Conservation (phyloP, 1,140 invertebrate species). For the Caerostris extrusa region DNA sequence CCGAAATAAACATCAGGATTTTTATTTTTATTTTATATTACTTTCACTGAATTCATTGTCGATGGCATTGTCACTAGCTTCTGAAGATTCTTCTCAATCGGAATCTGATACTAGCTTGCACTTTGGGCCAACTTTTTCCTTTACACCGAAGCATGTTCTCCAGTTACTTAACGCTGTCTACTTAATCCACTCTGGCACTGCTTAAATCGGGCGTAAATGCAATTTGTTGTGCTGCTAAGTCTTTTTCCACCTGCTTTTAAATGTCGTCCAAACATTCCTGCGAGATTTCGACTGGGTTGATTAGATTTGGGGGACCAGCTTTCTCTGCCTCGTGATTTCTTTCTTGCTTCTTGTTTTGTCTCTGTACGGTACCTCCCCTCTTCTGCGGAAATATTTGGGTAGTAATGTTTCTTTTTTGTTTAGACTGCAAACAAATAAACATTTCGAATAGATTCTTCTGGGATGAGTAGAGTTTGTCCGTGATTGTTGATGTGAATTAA, state of each 20-base stretch:
- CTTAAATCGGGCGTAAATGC: slow-evolving; percentile 60
- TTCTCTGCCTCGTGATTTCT: neutral
- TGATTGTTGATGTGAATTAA: no score
- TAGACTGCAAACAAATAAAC: neutral
- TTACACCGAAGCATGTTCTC: no score
- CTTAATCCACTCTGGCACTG: slow-evolving; percentile 50
- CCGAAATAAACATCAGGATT: no score
- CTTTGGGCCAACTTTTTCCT: no score
- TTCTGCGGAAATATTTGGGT: neutral
- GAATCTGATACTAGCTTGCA: no score
- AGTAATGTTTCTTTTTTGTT: slow-evolving; percentile 5
- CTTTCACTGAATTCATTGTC: no score
- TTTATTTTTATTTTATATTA: no score
- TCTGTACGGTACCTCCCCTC: neutral
- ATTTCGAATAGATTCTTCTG: neutral
- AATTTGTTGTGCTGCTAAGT: slow-evolving; percentile 58
- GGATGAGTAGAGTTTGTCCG: no score
- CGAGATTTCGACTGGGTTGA: slow-evolving; percentile 25
- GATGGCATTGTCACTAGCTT: no score
- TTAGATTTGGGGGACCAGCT: slow-evolving; percentile 24
- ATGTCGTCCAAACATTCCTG: slow-evolving; percentile 13
- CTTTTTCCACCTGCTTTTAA: slow-evolving; percentile 61
- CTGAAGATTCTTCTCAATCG: no score
- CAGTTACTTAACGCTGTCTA: neutral
- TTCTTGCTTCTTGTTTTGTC: slow-evolving; percentile 9